Evolutionary conservation across 2,888 invertebrate species (phyloP).

Genomic region (Noctua fimbriata): DNA sequence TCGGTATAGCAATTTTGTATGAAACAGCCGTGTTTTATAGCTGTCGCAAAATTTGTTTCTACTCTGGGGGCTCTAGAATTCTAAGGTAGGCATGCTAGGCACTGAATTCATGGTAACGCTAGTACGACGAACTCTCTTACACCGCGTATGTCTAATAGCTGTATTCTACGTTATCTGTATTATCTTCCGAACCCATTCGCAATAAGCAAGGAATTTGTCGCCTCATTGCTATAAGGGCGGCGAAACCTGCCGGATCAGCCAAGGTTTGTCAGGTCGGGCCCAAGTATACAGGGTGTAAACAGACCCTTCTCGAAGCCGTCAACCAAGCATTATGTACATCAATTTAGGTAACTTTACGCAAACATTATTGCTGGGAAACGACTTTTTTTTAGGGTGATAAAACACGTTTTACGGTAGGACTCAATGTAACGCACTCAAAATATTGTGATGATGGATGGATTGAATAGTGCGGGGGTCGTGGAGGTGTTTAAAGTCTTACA

Average conservation of each 20-base stretch:
- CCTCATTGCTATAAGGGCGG: conserved; percentile 14
- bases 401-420: no score
- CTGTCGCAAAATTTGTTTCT: neutral
- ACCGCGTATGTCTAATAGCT: neutral
- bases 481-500: no score
- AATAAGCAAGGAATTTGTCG: conserved; percentile 37
- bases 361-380: no score
- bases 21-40: neutral
- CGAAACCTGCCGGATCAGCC: neutral
- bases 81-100: neutral
- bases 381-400: no score
- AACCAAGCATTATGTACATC: no score
- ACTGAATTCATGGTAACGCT: neutral
- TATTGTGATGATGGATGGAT: no score
- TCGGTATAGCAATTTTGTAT: neutral
- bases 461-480: no score
- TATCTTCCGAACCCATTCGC: conserved; percentile 13
- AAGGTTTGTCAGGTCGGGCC: neutral
- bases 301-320: no score
- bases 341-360: no score
- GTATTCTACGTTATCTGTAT: neutral
- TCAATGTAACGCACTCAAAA: no score
- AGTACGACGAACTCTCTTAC: neutral
- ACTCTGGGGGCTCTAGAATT: neutral
- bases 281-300: neutral